A percentile compares a stretch with the other conserved stretches of the same genome.
phyloP scores from a whole-genome alignment of 2,888 invertebrate genomes.

The Agrochola circellaris region DNA sequence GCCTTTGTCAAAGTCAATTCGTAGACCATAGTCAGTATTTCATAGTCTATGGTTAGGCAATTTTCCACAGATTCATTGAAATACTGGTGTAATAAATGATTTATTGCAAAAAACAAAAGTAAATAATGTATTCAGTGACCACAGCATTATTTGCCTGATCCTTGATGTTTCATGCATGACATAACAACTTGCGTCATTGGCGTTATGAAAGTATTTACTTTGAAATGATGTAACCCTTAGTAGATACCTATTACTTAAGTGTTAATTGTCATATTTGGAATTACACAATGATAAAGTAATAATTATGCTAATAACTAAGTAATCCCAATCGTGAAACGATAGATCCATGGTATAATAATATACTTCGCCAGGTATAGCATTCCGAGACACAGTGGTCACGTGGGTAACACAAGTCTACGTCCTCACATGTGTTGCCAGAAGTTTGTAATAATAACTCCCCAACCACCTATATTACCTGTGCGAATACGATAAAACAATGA shows the following conservation, averaged over 20 bases:
- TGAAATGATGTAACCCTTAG: constrained; percentile 33
- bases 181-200: constrained; percentile 39
- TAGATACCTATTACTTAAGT: neutral
- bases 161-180: constrained; percentile 41
- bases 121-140: neutral
- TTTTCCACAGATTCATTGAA: neutral
- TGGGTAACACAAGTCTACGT: too few relatives aligned
- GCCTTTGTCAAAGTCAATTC: neutral
- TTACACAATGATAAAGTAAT: constrained; percentile 8
- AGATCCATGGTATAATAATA: too few relatives aligned
- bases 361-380: too few relatives aligned
- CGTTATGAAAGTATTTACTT: constrained; percentile 41
- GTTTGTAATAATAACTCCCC: too few relatives aligned
- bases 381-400: too few relatives aligned
- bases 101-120: neutral
- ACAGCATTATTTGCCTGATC: constrained; percentile 11
- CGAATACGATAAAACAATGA: too few relatives aligned
- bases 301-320: neutral
- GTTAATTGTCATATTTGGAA: neutral
- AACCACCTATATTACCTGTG: too few relatives aligned
- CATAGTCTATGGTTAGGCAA: neutral
- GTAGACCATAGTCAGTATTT: neutral
- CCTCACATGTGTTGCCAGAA: too few relatives aligned
- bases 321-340: neutral
- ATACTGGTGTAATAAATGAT: constrained; percentile 10